Evolutionary conservation across 2,888 invertebrate genomes (phyloP), one percentile per base, ranked within the genome.

Genomic region (Meiosimyza decipiens): DNA sequence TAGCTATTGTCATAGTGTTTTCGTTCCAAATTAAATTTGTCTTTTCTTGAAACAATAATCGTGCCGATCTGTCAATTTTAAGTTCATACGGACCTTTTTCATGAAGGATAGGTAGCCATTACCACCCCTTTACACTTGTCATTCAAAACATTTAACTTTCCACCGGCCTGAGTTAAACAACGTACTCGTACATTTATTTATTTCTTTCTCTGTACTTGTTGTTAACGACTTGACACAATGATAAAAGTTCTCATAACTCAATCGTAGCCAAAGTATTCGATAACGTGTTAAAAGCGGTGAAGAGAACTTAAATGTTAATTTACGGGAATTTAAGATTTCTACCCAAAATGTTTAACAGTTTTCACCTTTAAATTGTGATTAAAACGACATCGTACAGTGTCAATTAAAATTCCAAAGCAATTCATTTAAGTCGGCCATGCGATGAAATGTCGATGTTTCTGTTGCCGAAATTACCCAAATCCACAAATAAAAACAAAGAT

Each of bases 381-480:
- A 70, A 70, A 70, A 70, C 68, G 28, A 60, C 69, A 70, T 70
- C 54, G 70, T 70, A 52, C 47, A 75, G 73, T 75, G 74, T 77
- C 77, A 78, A 78, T 78, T 76, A 79, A 78, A 79, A 77, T 78
- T 73, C 77, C 76, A 60, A 76, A 78, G 76, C 77, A 78, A 77
- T 79, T 77, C 78, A 77, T 76, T 79, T 76, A 64, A 73, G 64
- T 22, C 28, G 9, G 40, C 9, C 40, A 40, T 40, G 0, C 40
- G 40, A 40, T 1, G 64, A 40, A 40, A 40, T 40, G 40, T 40
- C 51, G 59, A 11, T 50, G 60, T 62, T 62, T 11, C 11, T 62
- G 64, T 64, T 28, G 51, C 51, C n/a, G 6, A 63, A 6, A 40
- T 49, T 18, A 9, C 13, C 9, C 40, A 40, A 40, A 40, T 63